Evolutionary conservation across 2,113 vertebrate genomes (phyloP).

Genomic region (Vimba vimba): DNA sequence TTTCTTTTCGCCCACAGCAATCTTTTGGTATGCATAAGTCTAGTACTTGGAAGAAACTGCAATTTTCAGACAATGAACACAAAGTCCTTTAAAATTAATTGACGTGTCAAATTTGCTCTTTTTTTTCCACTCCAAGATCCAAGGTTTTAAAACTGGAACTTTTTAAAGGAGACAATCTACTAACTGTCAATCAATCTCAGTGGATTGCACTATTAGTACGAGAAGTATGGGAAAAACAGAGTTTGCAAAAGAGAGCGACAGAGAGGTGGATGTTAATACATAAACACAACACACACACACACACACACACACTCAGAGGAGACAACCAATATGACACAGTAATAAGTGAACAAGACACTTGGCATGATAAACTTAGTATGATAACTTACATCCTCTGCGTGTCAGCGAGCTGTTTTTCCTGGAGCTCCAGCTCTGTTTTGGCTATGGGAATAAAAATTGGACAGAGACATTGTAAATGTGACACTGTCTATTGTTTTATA

Average conservation of each 20-base stretch:
- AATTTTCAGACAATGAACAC: slow-evolving; percentile 33
- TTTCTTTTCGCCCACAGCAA: slow-evolving; percentile 52
- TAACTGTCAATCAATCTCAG: slow-evolving; percentile 19
- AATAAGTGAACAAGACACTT: slow-evolving; percentile 16
- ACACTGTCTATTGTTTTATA: neutral
- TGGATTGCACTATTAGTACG: slow-evolving; percentile 13
- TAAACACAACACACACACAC: neutral
- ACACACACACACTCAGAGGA: slow-evolving; percentile 44
- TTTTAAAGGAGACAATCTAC: slow-evolving; percentile 24
- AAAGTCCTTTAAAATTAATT: slow-evolving; percentile 45
- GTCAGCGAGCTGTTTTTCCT: slow-evolving; percentile 84
- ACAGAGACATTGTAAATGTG: neutral
- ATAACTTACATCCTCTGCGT: slow-evolving; percentile 86
- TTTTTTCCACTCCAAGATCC: slow-evolving; percentile 15
- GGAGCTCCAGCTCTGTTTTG: slow-evolving; percentile 86
- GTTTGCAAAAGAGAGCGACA: neutral
- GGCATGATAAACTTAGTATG: neutral
- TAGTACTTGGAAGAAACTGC: slow-evolving; percentile 46
- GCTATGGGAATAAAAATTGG: slow-evolving; percentile 75
- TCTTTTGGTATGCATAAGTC: slow-evolving; percentile 50
- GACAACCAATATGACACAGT: slow-evolving; percentile 2
- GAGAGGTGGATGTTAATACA: slow-evolving; percentile 72
- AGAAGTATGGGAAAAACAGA: neutral
- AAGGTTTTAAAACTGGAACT: neutral
- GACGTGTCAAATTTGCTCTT: slow-evolving; percentile 41